Conservation (phyloP, 1,140 invertebrate species). For the Brachionus rubens region DNA sequence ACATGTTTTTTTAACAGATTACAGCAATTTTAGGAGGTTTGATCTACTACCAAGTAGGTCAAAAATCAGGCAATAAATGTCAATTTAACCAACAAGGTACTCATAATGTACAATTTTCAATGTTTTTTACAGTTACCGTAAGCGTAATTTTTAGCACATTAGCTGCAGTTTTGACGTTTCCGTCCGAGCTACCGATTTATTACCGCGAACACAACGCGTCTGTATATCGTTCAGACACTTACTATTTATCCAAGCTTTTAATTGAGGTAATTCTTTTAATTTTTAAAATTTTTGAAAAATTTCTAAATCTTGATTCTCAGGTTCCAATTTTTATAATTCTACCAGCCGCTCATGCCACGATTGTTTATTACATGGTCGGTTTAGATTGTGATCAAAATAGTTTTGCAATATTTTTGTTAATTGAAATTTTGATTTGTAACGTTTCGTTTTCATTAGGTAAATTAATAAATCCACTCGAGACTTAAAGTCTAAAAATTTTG, state of each 20-base stretch:
- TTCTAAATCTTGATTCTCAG: not conserved
- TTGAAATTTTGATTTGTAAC: constrained; percentile 5
- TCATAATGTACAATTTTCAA: constrained; percentile 5
- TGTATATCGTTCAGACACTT: constrained; percentile 43
- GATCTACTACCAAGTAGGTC: constrained; percentile 9
- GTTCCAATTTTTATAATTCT: constrained; percentile 29
- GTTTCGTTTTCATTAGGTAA: constrained; percentile 7
- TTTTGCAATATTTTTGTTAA: constrained; percentile 21
- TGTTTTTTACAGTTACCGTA: constrained; percentile 34
- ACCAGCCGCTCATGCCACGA: not conserved
- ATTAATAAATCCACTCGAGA: not conserved
- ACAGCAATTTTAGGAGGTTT: constrained; percentile 29
- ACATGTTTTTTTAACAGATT: too few relatives aligned
- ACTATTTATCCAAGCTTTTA: constrained; percentile 40
- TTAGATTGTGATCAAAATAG: constrained; percentile 33
- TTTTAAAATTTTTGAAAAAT: not conserved
- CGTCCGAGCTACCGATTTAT: constrained; percentile 44
- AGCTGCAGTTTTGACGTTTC: constrained; percentile 37
- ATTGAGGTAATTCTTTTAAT: not conserved
- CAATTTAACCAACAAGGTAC: constrained; percentile 2
- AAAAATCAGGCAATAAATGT: not conserved
- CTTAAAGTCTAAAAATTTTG: not conserved
- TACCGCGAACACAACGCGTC: not conserved
- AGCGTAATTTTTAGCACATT: constrained; percentile 37
- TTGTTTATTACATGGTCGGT: constrained; percentile 39